Conservation (phyloP, 1,140 invertebrate genomes). For the Periplaneta americana region DNA sequence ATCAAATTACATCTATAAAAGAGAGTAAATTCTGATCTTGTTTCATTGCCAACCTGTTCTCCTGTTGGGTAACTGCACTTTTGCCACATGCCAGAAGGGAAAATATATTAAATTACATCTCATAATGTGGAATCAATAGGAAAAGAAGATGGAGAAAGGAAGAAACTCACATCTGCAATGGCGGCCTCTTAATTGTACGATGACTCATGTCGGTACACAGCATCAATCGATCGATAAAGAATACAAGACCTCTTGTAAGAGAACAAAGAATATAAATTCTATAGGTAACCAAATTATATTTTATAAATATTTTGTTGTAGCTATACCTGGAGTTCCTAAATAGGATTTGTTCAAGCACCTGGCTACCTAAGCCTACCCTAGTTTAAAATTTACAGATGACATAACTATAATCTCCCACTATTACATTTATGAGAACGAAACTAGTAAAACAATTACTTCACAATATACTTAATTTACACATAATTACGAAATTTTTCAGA, state of each 20-base stretch:
- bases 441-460: background rate
- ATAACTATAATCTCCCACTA: no score
- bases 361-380: background rate
- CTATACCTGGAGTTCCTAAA: background rate
- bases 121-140: no score
- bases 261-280: background rate
- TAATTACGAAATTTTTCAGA: background rate
- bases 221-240: background rate
- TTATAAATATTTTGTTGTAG: background rate
- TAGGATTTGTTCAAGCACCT: background rate
- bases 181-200: background rate
- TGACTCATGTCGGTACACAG: background rate
- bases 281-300: background rate
- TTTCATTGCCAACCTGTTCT: no score
- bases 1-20: no score
- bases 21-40: no score
- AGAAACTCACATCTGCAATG: background rate
- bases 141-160: background rate
- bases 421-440: background rate
- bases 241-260: background rate
- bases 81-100: no score
- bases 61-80: no score
- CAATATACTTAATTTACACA: background rate
- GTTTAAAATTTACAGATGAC: background rate
- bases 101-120: no score